These are phyloP conservation scores for Oscheius sp. DNA, from an alignment of 2,888 invertebrate species.

Conservation along the genomic window DNA sequence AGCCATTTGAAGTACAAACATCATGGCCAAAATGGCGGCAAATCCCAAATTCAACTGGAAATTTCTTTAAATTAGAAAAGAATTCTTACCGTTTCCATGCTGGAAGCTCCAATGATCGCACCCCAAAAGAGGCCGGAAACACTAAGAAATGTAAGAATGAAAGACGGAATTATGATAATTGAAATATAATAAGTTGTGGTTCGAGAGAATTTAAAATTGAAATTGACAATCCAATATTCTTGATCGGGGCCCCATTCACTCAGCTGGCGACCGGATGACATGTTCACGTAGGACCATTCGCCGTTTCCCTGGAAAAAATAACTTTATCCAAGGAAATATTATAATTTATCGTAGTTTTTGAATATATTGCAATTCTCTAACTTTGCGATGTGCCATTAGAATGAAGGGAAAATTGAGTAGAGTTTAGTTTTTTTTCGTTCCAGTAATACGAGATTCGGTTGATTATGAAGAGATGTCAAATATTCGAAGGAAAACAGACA, in stretches of 20 bases:
- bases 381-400: no score
- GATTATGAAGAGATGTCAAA: no score
- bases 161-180: conserved; percentile 24
- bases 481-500: no score
- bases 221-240: background rate
- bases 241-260: background rate
- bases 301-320: conserved; percentile 20
- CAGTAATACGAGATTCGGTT: no score
- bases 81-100: conserved; percentile 8
- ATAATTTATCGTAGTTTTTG: no score
- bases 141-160: conserved; percentile 23
- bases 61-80: background rate
- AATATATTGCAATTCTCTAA: no score
- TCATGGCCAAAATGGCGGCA: conserved; percentile 8
- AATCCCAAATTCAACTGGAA: conserved; percentile 6
- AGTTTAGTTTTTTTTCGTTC: no score
- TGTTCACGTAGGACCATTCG: conserved; percentile 16
- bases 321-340: no score
- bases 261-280: background rate
- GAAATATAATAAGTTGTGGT: conserved; percentile 9
- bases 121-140: conserved; percentile 21
- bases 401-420: no score
- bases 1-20: conserved; percentile 1
- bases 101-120: conserved; percentile 3
- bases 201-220: conserved; percentile 8